Evolutionary conservation across 2,888 invertebrate genomes (phyloP).

Genomic region (Stegana nigrithorax): DNA sequence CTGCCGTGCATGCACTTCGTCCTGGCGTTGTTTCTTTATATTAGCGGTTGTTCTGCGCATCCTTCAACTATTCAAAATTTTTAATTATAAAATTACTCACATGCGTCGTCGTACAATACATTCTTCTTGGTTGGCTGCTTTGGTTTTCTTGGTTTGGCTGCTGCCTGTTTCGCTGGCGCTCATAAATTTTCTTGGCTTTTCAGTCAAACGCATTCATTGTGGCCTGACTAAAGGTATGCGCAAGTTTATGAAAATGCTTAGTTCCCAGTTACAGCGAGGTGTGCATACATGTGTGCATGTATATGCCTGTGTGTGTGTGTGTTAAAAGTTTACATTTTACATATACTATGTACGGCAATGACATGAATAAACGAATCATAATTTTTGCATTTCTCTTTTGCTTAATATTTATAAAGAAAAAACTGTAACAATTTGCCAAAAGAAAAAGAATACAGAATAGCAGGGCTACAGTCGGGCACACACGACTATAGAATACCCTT

Average conservation of each 20-base stretch:
- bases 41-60: not conserved
- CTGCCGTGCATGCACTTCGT: not conserved
- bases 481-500: too few relatives aligned
- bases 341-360: not conserved
- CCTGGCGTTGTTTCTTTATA: slow-evolving; percentile 3
- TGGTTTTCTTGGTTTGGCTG: not conserved
- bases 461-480: too few relatives aligned
- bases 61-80: not conserved
- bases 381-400: not conserved
- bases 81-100: slow-evolving; percentile 18
- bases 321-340: too few relatives aligned
- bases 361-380: not conserved
- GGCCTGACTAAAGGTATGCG: slow-evolving; percentile 43
- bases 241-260: slow-evolving; percentile 58
- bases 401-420: not conserved
- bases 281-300: slow-evolving; percentile 3
- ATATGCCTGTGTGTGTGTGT: too few relatives aligned
- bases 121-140: not conserved
- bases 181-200: slow-evolving; percentile 5
- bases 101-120: not conserved
- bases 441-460: too few relatives aligned
- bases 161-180: not conserved
- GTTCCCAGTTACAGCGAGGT: slow-evolving; percentile 35
- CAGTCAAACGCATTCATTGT: slow-evolving; percentile 14
- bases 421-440: too few relatives aligned